Evolutionary conservation across 2,113 vertebrate species (phyloP), one percentile per base, ranked within the genome.

Genomic region (Syngnathus floridae): DNA sequence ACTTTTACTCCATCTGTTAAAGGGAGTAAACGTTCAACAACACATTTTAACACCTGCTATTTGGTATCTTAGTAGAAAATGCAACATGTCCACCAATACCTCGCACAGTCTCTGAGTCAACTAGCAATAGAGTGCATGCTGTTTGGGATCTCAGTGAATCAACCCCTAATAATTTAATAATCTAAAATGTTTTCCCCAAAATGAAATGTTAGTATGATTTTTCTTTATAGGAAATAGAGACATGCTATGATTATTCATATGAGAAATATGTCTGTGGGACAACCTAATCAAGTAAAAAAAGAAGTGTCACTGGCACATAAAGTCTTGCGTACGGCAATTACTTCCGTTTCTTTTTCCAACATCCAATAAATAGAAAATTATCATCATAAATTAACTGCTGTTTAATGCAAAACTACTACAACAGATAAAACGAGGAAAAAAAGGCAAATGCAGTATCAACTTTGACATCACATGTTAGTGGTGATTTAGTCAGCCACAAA

Each of bases 401-500:
- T 5, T 49, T 51, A 72, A 46, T 35, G 58, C 35, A 69, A 58
- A 55, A 70, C 70, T 21, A 64, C 14, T 9, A n/a, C 71, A 80
- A 65, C 37, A 61, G 16, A 5, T 56, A 8, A 73, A 72, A 56
- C 35, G 10, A 57, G 31, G 2, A 31, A 26, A 5, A 52, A 14
- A 55, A 26, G 21, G 10, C 65, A 41, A 59, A 66, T 68, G 45
- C 31, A 60, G 60, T 45, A 65, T n/a, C 10, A 16, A 70, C 19
- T 69, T 55, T 78, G 19, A 72, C 46, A 45, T 70, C 43, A 76
- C 51, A 62, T 77, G 60, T 46, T 84, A 64, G 72, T 73, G 62
- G 76, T 57, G 70, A 68, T 73, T 77, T 73, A 78, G 80, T 72
- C 69, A 73, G 66, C 45, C 14, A 51, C 71, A 81, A 75, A 76